These are phyloP conservation scores for Plestiodon gilberti DNA, from an alignment of 2,113 vertebrate genomes.

Conservation along the genomic window DNA sequence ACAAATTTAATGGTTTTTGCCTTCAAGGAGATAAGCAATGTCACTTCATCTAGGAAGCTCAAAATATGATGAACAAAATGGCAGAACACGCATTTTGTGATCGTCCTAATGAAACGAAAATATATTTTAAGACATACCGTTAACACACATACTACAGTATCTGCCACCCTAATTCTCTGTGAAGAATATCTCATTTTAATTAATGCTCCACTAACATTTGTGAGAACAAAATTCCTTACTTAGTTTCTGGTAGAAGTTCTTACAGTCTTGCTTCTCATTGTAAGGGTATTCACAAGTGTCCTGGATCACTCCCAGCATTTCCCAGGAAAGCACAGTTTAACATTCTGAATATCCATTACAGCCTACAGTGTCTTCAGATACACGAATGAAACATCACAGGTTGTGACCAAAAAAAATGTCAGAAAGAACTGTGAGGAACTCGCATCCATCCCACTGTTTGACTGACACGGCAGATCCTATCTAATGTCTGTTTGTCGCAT, in stretches of 20 bases:
- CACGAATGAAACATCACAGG: fast-evolving
- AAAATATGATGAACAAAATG: constrained; percentile 78
- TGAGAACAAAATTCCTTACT: neutral
- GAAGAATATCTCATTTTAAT: neutral
- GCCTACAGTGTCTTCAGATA: neutral
- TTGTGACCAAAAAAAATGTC: neutral
- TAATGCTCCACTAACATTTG: neutral
- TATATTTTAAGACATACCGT: constrained; percentile 19
- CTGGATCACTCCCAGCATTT: neutral
- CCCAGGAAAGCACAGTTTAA: neutral
- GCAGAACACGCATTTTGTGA: constrained; percentile 55
- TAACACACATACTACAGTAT: constrained; percentile 3
- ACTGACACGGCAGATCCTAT: neutral
- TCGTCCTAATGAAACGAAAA: constrained; percentile 8
- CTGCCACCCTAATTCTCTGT: constrained; percentile 3
- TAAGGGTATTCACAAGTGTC: neutral
- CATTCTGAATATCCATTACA: neutral
- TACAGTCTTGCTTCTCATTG: fast-evolving
- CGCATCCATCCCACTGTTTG: too few relatives aligned
- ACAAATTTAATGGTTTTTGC: constrained; percentile 82
- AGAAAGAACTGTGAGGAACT: neutral
- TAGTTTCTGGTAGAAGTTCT: neutral
- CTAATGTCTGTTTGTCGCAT: too few relatives aligned
- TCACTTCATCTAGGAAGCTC: constrained; percentile 85
- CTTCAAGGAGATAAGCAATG: constrained; percentile 84